Conservation (phyloP, 2,113 vertebrate genomes). For the Empidonax alnorum region DNA sequence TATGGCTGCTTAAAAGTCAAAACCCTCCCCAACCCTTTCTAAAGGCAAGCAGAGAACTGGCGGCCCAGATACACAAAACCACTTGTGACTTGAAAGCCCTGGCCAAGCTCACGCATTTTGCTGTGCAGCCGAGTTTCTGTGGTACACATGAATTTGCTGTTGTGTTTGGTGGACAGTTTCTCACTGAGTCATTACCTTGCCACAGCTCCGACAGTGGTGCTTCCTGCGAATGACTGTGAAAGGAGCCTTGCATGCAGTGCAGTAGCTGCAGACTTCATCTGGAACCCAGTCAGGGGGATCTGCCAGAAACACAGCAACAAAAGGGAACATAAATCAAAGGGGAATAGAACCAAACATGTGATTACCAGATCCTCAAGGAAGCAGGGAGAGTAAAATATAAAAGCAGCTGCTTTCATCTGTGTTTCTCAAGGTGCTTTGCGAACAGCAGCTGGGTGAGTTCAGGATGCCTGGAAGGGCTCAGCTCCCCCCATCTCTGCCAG, state of each 20-base stretch:
- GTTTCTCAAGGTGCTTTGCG: not conserved
- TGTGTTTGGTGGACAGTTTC: not conserved
- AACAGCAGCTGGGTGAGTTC: not conserved
- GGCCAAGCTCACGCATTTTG: fast-evolving
- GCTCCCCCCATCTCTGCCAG: not conserved
- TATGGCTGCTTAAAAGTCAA: not conserved
- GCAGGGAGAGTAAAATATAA: not conserved
- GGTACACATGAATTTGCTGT: not conserved
- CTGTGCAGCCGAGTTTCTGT: not conserved
- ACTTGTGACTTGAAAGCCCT: not conserved
- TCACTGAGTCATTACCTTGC: slow-evolving; percentile 83
- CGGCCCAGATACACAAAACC: not conserved
- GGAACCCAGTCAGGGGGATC: slow-evolving; percentile 98
- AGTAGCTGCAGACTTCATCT: slow-evolving; percentile 92
- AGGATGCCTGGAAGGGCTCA: not conserved
- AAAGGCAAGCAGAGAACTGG: not conserved
- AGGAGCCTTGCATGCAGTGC: slow-evolving; percentile 93
- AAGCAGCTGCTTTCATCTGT: not conserved
- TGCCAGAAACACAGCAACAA: slow-evolving; percentile 62
- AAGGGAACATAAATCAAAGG: slow-evolving; percentile 35
- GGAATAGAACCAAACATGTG: not conserved
- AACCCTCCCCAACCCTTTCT: not conserved
- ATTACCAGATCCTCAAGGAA: not conserved
- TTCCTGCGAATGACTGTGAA: slow-evolving; percentile 98
- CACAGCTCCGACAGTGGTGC: slow-evolving; percentile 97